phyloP scores from a whole-genome alignment of 2,888 invertebrate species.

The Rhamnusium bicolor region DNA sequence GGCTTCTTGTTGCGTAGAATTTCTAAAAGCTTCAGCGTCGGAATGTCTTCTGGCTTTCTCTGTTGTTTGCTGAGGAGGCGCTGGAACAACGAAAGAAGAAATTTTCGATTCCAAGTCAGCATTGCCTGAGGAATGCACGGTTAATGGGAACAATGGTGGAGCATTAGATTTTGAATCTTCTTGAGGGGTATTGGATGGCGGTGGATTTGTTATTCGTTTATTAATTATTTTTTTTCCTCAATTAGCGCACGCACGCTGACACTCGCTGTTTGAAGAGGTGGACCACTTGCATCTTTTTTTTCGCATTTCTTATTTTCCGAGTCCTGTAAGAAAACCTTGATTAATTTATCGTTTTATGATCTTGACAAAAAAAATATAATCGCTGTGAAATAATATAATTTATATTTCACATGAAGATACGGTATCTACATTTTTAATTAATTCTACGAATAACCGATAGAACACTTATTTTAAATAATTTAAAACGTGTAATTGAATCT shows the following conservation, averaged over 20 bases:
- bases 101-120: conserved; percentile 68
- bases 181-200: conserved; percentile 55
- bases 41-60: conserved; percentile 71
- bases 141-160: conserved; percentile 69
- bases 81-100: conserved; percentile 75
- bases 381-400: no score
- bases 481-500: no score
- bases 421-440: no score
- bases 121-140: conserved; percentile 68
- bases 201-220: conserved; percentile 78
- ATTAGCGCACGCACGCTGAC: conserved; percentile 92
- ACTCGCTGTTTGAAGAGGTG: conserved; percentile 93
- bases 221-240: conserved; percentile 95
- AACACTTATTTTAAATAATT: no score
- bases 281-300: conserved; percentile 87
- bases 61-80: conserved; percentile 70
- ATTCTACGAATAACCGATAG: no score
- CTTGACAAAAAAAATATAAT: neutral
- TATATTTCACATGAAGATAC: no score
- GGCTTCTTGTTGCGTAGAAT: conserved; percentile 78
- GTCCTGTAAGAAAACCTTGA: conserved; percentile 73
- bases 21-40: conserved; percentile 72
- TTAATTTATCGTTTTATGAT: neutral
- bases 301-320: conserved; percentile 89
- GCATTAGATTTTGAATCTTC: conserved; percentile 66